Percentiles rank a stretch among this genome's conserved stretches.
phyloP scores from a whole-genome alignment of 2,888 invertebrate species.

The Prionchulus punctatus region DNA sequence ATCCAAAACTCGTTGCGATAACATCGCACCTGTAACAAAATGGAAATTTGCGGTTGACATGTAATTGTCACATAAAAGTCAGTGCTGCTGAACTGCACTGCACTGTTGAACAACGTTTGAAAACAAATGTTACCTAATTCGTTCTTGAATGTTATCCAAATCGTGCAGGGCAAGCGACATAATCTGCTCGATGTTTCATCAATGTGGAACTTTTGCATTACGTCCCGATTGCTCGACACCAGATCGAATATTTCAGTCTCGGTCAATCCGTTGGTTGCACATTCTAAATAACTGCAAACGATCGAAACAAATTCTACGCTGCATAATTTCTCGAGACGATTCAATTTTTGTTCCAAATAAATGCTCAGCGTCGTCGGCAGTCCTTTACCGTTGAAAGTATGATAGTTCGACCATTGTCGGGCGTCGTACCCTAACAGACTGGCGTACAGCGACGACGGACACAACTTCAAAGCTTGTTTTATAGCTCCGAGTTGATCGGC shows the following conservation, averaged over 20 bases:
- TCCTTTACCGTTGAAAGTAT: neutral
- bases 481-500: neutral
- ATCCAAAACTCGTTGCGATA: conserved; percentile 14
- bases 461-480: neutral
- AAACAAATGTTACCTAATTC: neutral
- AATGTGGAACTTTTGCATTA: conserved; percentile 1
- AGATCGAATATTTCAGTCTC: conserved; percentile 19
- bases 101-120: too few species aligned
- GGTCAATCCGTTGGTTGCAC: conserved; percentile 16
- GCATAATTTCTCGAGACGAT: neutral
- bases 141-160: neutral
- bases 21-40: conserved; percentile 11
- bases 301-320: neutral
- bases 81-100: neutral
- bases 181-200: conserved; percentile 12
- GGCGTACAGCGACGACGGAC: neutral
- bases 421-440: neutral
- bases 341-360: conserved; percentile 1
- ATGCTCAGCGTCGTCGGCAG: too few species aligned
- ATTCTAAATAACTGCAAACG: conserved; percentile 1
- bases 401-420: neutral
- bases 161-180: conserved; percentile 13
- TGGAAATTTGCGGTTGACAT: too few species aligned
- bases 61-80: neutral
- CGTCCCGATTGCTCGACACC: conserved; percentile 10